phyloP scores from a whole-genome alignment of 2,888 invertebrate genomes.

The Polydrusus tereticollis region DNA sequence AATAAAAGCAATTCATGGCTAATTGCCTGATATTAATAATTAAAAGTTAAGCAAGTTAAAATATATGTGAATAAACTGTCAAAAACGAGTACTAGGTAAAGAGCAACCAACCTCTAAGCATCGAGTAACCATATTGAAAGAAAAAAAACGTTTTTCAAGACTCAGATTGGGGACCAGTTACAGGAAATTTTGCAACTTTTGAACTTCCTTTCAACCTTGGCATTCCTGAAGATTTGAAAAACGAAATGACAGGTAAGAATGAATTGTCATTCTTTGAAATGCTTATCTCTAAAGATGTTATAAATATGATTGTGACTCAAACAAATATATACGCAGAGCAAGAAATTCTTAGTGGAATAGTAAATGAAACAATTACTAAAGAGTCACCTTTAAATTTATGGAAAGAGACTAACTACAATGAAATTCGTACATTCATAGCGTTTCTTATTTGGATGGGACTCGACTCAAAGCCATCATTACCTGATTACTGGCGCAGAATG shows the following conservation, averaged over 20 bases:
- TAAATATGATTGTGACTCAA: not conserved
- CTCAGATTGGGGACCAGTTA: slow-evolving; percentile 13
- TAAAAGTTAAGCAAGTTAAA: no score
- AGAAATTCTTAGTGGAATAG: not conserved
- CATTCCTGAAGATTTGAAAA: not conserved
- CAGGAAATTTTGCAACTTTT: slow-evolving; percentile 15
- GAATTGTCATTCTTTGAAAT: slow-evolving; percentile 10
- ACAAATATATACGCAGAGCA: slow-evolving; percentile 5
- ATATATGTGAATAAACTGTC: no score
- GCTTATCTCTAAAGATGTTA: not conserved
- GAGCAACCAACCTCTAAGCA: no score
- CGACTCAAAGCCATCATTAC: not conserved
- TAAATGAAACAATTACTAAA: slow-evolving; percentile 3
- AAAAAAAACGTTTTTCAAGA: not conserved
- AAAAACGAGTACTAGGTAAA: no score
- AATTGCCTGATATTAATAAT: no score
- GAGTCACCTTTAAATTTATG: not conserved
- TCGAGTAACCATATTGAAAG: no score
- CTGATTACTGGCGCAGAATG: slow-evolving; percentile 16
- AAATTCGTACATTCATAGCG: not conserved
- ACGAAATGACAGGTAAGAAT: slow-evolving; percentile 1
- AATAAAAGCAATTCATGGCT: no score
- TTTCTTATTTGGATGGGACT: not conserved
- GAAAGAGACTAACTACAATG: not conserved
- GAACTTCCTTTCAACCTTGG: slow-evolving; percentile 1